Base-by-base conservation (phyloP, 2,797 vertebrate species). In the Bucorvus abyssinicus region DNA sequence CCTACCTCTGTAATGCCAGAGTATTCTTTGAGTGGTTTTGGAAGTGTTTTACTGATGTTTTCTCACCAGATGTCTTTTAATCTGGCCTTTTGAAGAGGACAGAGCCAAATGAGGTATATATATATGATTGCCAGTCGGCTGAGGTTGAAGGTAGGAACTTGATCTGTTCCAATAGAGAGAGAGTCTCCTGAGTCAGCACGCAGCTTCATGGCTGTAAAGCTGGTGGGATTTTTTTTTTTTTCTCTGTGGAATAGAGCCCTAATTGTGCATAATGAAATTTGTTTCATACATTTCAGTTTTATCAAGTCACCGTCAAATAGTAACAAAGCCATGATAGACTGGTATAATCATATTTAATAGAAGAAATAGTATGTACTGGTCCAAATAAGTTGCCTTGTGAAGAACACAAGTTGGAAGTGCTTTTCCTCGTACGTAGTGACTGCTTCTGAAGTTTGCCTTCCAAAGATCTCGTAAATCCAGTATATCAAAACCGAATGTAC, bases 361-460 rank as follows among this genome's bases (percentile, higher is more conserved):
- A 98, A 97, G 96, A 98, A 97, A 97, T 98, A 98, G 96, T 97
- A 96, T 96, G 98, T 98, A 98, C 98, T 98, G 95, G 96, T 95
- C 98, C 91, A 96, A 97, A 97, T 97, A 96, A 97, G 98, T 98
- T 98, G 98, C 98, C 98, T 99, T 99, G 98, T 98, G 38, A 96
- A 95, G 95, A 91, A 88, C 97, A 94, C 94, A 97, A 55, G 97
- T 97, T 93, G 96, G 97, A 90, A 98, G 98, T 98, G 98, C 98
- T 98, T 97, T 97, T 96, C 95, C 86, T 93, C 95, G 45, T 96
- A 86, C 47, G 65, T 98, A 98, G 96, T 96, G 97, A 97, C 97
- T 97, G 97, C 98, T 98, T 98, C 96, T 92, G 93, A 98, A 97
- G 92, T 96, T 96, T 65, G 95, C 97, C 97, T 98, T 98, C 98